Base-by-base conservation (phyloP, 2,797 vertebrate genomes). In the Percopsis omiscomaycus region DNA sequence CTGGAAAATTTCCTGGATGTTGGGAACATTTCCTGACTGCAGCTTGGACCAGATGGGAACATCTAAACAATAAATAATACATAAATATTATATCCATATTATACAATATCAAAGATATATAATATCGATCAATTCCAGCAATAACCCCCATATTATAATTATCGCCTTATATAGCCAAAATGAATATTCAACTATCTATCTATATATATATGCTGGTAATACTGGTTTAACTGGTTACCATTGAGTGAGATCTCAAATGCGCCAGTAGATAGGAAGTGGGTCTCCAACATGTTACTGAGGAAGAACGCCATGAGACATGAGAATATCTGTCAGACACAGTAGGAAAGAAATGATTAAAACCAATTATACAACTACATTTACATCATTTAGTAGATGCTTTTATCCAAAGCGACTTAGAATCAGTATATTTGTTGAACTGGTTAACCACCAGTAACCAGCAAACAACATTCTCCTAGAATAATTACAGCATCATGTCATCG, bases 241-340 rank as follows among this genome's bases (percentile, higher is more conserved):
- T 93, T 93, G 22, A 93, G 79, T 1, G 78, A 84, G 71, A 93
- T 75, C 77, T 93, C 92, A 14, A 93, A 93, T 46, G 92, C 92
- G 67, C 92, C 92, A 0, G 92, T 93, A 0, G 92, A 93, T 77
- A 93, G 74, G 72, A 93, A 93, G 79, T 93, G 88, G 2, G 92
- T 93, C 82, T 93, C 92, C 79, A 93, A 67, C 92, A 93, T 93
- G 83, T 93, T 93, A 68, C 89, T 91, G 56, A 93, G 75, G 80
- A 93, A 93, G 75, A 93, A 93, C 1, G 82, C 82, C 92, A 93
- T 93, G 54, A 93, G 83, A 77, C 92, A 93, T 3, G 92, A 93
- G 75, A 93, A 93, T 69, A 93, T 92, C 92, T 93, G 86, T 30
- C 61, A 75, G 29, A 72, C 22, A 68, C 37, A 66, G 13, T 11